Conservation (phyloP, 2,797 vertebrate genomes). For the Galaxias olidus region DNA sequence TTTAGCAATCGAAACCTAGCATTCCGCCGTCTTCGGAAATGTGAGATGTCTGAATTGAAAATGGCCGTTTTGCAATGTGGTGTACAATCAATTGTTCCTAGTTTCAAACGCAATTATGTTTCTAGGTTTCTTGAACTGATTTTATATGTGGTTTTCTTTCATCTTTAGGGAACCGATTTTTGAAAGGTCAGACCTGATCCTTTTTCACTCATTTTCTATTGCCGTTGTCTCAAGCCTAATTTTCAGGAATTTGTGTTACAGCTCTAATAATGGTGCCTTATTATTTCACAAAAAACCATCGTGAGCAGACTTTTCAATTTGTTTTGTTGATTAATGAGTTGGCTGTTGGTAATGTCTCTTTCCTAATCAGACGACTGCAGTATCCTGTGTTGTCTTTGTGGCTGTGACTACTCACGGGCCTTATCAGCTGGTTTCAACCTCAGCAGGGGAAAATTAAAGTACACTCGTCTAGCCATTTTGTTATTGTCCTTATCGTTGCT, state of each 20-base stretch:
- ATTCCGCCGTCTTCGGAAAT: too few species aligned
- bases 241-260: too few species aligned
- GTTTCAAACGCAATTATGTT: conserved; percentile 29
- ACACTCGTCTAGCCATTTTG: conserved; percentile 66
- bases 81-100: conserved; percentile 18
- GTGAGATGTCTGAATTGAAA: conserved; percentile 51
- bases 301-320: conserved; percentile 51
- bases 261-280: too few species aligned
- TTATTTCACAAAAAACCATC: too few species aligned
- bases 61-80: conserved; percentile 43
- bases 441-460: conserved; percentile 60
- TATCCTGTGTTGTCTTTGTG: conserved; percentile 30
- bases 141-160: conserved; percentile 31
- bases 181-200: too few species aligned
- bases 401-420: conserved; percentile 41
- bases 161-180: too few species aligned
- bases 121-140: conserved; percentile 27
- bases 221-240: too few species aligned
- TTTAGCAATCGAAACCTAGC: too few species aligned
- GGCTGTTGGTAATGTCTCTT: conserved; percentile 29
- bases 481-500: conserved; percentile 69
- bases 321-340: conserved; percentile 40
- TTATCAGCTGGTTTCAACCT: conserved; percentile 67
- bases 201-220: too few species aligned
- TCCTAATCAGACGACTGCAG: conserved; percentile 37